A percentile compares a stretch with the other conserved stretches of the same genome.
Evolutionary conservation across 2,888 invertebrate species (phyloP).

Genomic region (Branchinecta sandiegonensis): DNA sequence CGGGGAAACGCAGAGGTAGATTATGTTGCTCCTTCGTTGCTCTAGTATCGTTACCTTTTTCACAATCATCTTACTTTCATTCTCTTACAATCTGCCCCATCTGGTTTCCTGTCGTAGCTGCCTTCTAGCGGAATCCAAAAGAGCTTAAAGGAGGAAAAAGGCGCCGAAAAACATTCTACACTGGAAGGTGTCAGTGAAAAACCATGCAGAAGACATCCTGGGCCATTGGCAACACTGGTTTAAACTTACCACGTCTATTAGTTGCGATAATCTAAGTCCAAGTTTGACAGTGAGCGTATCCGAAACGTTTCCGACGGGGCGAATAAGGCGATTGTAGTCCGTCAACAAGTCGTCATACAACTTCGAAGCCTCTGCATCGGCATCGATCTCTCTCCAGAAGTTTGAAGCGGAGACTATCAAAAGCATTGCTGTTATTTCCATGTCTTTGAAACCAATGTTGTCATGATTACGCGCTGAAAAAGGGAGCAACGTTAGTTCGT

Average conservation of each 20-base stretch:
- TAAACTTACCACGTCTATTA: slow-evolving; percentile 76
- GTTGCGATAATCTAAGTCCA: slow-evolving; percentile 75
- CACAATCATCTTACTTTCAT: too few relatives aligned
- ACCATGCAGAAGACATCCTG: too few relatives aligned
- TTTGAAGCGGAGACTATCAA: neutral
- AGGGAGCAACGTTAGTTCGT: neutral
- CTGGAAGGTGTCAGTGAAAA: too few relatives aligned
- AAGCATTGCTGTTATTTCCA: slow-evolving; percentile 12
- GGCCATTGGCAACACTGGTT: too few relatives aligned
- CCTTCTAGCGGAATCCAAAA: too few relatives aligned
- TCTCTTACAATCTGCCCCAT: too few relatives aligned
- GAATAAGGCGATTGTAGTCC: slow-evolving; percentile 86
- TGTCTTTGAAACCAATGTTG: slow-evolving; percentile 9
- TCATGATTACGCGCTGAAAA: slow-evolving; percentile 2
- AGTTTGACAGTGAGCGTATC: slow-evolving; percentile 88
- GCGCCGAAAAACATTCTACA: too few relatives aligned
- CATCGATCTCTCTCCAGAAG: slow-evolving; percentile 42
- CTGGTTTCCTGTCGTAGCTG: too few relatives aligned
- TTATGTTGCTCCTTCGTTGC: too few relatives aligned
- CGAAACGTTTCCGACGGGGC: slow-evolving; percentile 86
- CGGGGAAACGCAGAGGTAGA: too few relatives aligned
- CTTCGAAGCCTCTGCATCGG: slow-evolving; percentile 84
- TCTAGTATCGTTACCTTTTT: too few relatives aligned
- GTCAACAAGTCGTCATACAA: slow-evolving; percentile 88
- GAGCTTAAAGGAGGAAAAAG: too few relatives aligned